These are phyloP conservation scores for Megaustenia siamemsis DNA, from an alignment of 2,888 invertebrate genomes.

Conservation along the genomic window DNA sequence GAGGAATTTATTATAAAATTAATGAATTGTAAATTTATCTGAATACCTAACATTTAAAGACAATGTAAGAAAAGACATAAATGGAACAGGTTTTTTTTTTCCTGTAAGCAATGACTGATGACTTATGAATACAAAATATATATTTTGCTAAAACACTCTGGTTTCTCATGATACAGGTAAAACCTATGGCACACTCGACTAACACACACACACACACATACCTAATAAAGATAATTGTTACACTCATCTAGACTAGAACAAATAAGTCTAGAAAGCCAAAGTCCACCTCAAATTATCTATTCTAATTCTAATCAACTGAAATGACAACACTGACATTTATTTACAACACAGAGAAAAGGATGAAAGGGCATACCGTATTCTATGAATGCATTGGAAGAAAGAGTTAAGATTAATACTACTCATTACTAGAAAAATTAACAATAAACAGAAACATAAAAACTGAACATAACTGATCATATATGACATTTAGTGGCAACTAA, in stretches of 20 bases:
- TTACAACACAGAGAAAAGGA: conserved; percentile 1
- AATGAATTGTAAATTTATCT: too few relatives aligned
- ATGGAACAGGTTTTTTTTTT: background rate
- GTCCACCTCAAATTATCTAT: background rate
- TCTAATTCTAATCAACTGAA: background rate
- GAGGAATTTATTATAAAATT: too few relatives aligned
- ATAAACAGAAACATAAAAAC: background rate
- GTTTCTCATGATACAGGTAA: background rate
- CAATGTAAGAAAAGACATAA: background rate
- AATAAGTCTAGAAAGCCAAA: background rate
- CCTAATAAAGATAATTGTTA: background rate
- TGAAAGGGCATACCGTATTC: conserved; percentile 49
- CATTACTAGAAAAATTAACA: too few relatives aligned
- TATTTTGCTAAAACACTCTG: background rate
- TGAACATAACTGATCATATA: background rate
- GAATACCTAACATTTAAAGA: too few relatives aligned
- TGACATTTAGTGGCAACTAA: background rate
- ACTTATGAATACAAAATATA: background rate
- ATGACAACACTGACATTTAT: background rate
- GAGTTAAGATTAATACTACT: background rate
- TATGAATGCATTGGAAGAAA: conserved; percentile 31
- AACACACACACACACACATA: background rate
- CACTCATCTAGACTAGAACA: background rate
- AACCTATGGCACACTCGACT: background rate
- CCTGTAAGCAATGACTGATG: background rate